Percentiles rank a stretch among this genome's conserved stretches.
These are phyloP conservation scores for Buceros bicornis DNA, from an alignment of 2,797 vertebrate species.

Conservation along the genomic window DNA sequence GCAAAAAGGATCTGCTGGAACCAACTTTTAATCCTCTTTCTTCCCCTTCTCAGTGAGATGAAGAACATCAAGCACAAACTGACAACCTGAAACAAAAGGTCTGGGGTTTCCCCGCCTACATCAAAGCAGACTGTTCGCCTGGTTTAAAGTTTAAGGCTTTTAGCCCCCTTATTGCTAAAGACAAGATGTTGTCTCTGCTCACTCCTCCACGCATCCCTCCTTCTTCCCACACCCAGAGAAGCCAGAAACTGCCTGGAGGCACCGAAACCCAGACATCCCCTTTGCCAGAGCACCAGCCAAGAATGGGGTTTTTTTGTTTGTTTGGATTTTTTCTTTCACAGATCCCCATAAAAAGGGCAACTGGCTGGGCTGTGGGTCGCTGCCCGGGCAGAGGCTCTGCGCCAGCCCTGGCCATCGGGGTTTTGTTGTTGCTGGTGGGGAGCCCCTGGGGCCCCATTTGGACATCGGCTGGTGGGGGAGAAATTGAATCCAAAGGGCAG, in stretches of 20 bases:
- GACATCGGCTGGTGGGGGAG: neutral
- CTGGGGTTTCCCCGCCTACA: neutral
- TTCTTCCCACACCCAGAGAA: neutral
- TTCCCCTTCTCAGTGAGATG: neutral
- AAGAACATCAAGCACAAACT: neutral
- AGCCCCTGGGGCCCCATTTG: neutral
- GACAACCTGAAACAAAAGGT: neutral
- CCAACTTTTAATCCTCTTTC: neutral
- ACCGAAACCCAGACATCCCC: neutral
- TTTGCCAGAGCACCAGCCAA: neutral
- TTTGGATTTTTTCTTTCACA: neutral
- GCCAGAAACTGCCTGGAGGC: neutral
- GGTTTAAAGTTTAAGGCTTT: neutral
- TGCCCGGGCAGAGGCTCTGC: neutral
- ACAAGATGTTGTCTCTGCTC: fast-evolving
- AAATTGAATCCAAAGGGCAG: constrained; percentile 50
- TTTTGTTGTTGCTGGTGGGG: neutral
- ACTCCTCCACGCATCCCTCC: neutral
- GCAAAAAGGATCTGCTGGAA: neutral
- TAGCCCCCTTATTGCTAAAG: neutral
- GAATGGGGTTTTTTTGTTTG: neutral
- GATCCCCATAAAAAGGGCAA: neutral
- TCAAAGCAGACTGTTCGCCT: neutral
- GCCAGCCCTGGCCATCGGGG: fast-evolving
- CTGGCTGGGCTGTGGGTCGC: neutral